Evolutionary conservation across 1,140 invertebrate species (phyloP).

Genomic region (Batillaria attramentaria): DNA sequence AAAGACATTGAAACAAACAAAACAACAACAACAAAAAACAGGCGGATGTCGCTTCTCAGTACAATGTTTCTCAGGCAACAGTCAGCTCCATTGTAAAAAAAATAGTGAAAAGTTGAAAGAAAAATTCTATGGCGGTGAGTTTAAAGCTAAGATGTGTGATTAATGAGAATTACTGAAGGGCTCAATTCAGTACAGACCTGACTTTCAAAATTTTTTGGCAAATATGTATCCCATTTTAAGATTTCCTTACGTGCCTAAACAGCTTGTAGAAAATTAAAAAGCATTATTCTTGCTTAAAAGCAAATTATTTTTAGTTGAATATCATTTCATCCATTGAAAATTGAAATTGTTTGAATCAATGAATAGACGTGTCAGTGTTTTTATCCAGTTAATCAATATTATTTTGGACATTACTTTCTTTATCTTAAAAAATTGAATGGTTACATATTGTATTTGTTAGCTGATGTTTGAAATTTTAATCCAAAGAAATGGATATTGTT

Average conservation of each 20-base stretch:
- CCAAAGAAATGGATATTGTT: background rate
- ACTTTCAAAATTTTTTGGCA: too few relatives aligned
- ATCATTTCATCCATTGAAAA: background rate
- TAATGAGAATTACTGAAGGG: too few relatives aligned
- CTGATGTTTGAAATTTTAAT: background rate
- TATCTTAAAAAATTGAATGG: background rate
- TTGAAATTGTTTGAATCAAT: background rate
- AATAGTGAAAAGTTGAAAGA: too few relatives aligned
- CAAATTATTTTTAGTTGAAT: background rate
- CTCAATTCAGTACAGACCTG: too few relatives aligned
- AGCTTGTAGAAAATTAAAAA: slow-evolving; percentile 1
- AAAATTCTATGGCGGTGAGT: too few relatives aligned
- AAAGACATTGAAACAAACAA: background rate
- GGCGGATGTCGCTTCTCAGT: background rate
- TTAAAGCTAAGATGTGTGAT: too few relatives aligned
- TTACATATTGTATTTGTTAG: background rate
- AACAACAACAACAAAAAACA: background rate
- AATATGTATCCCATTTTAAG: too few relatives aligned
- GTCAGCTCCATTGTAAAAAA: background rate
- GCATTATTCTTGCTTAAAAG: background rate
- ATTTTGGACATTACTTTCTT: background rate
- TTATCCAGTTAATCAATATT: slow-evolving; percentile 1
- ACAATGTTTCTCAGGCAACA: background rate
- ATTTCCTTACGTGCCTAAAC: too few relatives aligned
- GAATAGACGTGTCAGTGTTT: background rate